These are phyloP conservation scores for Cebidichthys violaceus DNA, from an alignment of 2,113 vertebrate species.

Conservation along the genomic window DNA sequence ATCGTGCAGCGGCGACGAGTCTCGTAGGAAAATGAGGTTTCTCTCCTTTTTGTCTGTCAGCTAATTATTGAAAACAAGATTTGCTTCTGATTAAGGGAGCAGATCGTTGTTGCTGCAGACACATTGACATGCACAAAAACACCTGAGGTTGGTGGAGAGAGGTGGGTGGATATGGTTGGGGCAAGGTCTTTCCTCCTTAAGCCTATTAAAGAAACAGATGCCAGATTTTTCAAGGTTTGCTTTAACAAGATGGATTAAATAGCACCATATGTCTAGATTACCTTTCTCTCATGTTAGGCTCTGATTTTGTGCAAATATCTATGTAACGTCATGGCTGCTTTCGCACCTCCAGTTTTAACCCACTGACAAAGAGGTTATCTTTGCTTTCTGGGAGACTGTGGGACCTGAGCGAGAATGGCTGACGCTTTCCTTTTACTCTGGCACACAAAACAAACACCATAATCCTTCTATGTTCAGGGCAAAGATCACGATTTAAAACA, in stretches of 20 bases:
- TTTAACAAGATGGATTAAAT: constrained; percentile 65
- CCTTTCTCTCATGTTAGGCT: constrained; percentile 28
- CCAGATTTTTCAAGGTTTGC: constrained; percentile 63
- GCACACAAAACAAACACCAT: constrained; percentile 11
- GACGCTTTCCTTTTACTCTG: neutral
- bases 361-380: constrained; percentile 18
- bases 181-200: constrained; percentile 70
- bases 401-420: neutral
- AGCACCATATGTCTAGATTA: constrained; percentile 56
- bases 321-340: constrained; percentile 5
- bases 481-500: constrained; percentile 3
- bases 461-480: neutral
- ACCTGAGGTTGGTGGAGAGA: constrained; percentile 67
- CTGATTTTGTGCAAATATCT: constrained; percentile 38
- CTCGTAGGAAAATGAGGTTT: constrained; percentile 77
- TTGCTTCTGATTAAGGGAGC: constrained; percentile 79
- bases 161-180: constrained; percentile 49
- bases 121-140: constrained; percentile 70
- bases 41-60: constrained; percentile 75
- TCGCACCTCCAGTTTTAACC: constrained; percentile 10
- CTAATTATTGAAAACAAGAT: constrained; percentile 85
- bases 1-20: constrained; percentile 62
- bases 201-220: constrained; percentile 73
- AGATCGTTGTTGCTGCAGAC: constrained; percentile 70
- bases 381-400: constrained; percentile 17